Evolutionary conservation across 2,888 invertebrate species (phyloP).

Genomic region (Ypsolopha scabrella): DNA sequence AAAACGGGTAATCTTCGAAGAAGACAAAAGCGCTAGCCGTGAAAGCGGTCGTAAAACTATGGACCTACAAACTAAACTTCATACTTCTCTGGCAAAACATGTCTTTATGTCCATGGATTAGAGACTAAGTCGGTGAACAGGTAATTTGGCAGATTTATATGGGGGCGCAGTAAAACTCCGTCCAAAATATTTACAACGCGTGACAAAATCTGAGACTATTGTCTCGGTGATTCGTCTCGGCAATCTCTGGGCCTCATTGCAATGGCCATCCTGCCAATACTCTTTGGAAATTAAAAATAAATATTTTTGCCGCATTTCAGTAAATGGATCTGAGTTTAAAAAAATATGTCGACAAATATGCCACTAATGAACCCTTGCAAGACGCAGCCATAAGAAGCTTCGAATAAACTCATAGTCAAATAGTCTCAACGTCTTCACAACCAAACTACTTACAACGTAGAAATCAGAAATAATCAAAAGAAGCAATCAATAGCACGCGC

Average conservation of each 20-base stretch:
- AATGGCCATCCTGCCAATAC: constrained; percentile 23
- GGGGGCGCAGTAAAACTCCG: constrained; percentile 44
- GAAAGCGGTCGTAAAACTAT: constrained; percentile 61
- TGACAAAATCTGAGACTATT: constrained; percentile 51
- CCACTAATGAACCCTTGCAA: no score
- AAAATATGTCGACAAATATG: no score
- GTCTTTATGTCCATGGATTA: no score
- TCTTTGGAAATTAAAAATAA: no score
- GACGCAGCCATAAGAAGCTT: no score
- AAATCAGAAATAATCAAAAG: constrained; percentile 13
- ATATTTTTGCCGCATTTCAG: no score
- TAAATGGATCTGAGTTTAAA: no score
- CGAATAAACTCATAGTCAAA: no score
- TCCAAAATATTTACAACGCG: constrained; percentile 68
- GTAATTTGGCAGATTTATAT: constrained; percentile 15
- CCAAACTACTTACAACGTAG: constrained; percentile 5
- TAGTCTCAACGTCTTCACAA: constrained; percentile 16
- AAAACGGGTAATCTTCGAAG: constrained; percentile 21
- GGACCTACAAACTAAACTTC: constrained; percentile 6
- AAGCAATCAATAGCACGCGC: constrained; percentile 42
- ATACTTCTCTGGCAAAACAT: no score
- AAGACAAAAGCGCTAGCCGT: constrained; percentile 55
- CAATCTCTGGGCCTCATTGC: constrained; percentile 37
- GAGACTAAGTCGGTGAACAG: no score
- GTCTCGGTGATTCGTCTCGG: constrained; percentile 55